These are phyloP conservation scores for Zoanthus solanderi DNA, from an alignment of 92 coral and sea anemone genomes.

Conservation along the genomic window DNA sequence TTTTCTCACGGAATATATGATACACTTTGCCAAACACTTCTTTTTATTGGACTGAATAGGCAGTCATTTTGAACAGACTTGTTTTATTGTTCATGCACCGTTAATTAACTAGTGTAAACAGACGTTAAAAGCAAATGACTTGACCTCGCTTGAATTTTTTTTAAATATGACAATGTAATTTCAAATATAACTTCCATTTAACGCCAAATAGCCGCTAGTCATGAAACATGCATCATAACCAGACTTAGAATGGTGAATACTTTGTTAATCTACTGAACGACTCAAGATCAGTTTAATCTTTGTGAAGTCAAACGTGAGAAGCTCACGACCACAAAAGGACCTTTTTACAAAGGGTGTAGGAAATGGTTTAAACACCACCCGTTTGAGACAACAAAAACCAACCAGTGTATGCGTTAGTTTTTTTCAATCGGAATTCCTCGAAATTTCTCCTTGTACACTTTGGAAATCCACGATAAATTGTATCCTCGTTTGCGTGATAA, in stretches of 20 bases:
- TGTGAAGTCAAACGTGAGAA: slow-evolving; percentile 27
- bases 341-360: slow-evolving; percentile 21
- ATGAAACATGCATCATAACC: slow-evolving; percentile 1
- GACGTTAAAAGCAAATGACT: neutral
- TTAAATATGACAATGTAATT: slow-evolving; percentile 27
- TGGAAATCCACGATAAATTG: no score
- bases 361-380: slow-evolving; percentile 44
- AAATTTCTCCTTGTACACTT: slow-evolving; percentile 2
- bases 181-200: slow-evolving; percentile 19
- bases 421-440: slow-evolving; percentile 9
- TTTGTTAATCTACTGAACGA: neutral
- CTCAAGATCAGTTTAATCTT: neutral
- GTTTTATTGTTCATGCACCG: neutral
- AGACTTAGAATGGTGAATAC: neutral
- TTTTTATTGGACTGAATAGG: slow-evolving; percentile 7
- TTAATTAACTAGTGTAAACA: slow-evolving; percentile 27
- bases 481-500: neutral
- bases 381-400: slow-evolving; percentile 21
- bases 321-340: slow-evolving; percentile 34
- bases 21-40: slow-evolving; percentile 22
- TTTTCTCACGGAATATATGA: slow-evolving; percentile 30
- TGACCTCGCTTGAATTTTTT: slow-evolving; percentile 30
- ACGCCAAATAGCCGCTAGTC: slow-evolving; percentile 23
- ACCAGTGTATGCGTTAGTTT: neutral
- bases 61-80: slow-evolving; percentile 26